Base-by-base conservation (phyloP, 2,888 invertebrate genomes). In the Portevinia maculata region DNA sequence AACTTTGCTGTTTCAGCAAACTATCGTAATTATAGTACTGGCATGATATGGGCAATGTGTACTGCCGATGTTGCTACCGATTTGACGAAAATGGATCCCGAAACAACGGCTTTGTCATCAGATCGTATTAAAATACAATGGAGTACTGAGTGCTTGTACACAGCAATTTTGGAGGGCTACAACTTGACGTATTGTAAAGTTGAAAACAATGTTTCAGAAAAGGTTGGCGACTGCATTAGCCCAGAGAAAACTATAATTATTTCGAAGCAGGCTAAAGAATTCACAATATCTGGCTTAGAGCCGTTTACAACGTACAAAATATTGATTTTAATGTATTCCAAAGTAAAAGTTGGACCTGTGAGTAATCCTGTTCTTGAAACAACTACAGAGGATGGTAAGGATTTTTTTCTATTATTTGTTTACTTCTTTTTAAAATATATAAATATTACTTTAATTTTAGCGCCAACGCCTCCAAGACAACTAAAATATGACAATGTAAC, bases 11-110 rank as follows among this genome's bases (percentile, higher is more conserved):
- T 97, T 79, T 94, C 97, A 4, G 95, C 95, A 0, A 96, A 97
- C 87, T 93, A 93, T 44, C 90, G 91, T 0, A 89, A 89, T 3
- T 92, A 92, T 78, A 96, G 96, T 85, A 96, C 96, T 88, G 97
- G 97, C 0, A 96, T 97, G 94, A 92, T 94, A 9, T 97, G 97
- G 97, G 94, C 96, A 8, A 93, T 93, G 34, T 97, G 97, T 60
- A 88, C 88, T 2, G 87, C 88, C 46, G 88, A 88, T 69, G 86
- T 86, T 3, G 86, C 85, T 17, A 87, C 86, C 46, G 90, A 90
- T 64, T 83, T 90, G 60, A 87, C 87, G 15, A 89, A 88, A 79
- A 88, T 89, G 87, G 86, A 88, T 41, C 90, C 89, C 0, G 86
- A 84, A 17, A 78, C 88, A 28, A 85, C 86, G 1, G 75, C 85